Percentiles rank a stretch among this genome's conserved stretches.
Conservation (phyloP, 1,140 invertebrate genomes). For the Wasmannia auropunctata region DNA sequence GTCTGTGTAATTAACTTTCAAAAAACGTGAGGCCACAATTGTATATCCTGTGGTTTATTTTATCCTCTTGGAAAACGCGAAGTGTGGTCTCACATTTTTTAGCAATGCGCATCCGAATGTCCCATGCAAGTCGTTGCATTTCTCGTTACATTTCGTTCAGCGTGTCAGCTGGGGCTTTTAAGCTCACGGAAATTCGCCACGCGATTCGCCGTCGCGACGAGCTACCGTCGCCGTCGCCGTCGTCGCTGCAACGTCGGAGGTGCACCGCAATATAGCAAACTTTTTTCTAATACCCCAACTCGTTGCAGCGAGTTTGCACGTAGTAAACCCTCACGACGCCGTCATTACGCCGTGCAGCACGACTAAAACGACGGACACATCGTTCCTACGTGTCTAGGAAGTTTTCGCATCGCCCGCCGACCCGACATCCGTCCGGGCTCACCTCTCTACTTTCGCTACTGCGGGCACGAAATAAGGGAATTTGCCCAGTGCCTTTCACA, state of each 20-base stretch:
- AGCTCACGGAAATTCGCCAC: constrained; percentile 34
- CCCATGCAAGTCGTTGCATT: not conserved
- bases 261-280: constrained; percentile 40
- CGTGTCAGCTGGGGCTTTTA: constrained; percentile 30
- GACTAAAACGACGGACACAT: constrained; percentile 72
- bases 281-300: constrained; percentile 61
- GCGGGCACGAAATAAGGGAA: constrained; percentile 66
- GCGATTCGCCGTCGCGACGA: constrained; percentile 9
- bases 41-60: not conserved
- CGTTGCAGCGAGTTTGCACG: constrained; percentile 58
- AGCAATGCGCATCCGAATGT: not conserved
- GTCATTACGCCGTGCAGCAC: constrained; percentile 69
- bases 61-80: not conserved
- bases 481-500: constrained; percentile 54
- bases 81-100: not conserved
- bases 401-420: constrained; percentile 65
- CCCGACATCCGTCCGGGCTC: constrained; percentile 59
- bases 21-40: not conserved
- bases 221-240: no score
- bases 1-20: not conserved
- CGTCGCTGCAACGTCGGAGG: constrained; percentile 17
- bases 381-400: constrained; percentile 73
- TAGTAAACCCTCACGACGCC: constrained; percentile 67
- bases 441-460: constrained; percentile 49
- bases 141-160: constrained; percentile 22